phyloP scores from a whole-genome alignment of 2,113 vertebrate species.

The Pelecanus crispus region DNA sequence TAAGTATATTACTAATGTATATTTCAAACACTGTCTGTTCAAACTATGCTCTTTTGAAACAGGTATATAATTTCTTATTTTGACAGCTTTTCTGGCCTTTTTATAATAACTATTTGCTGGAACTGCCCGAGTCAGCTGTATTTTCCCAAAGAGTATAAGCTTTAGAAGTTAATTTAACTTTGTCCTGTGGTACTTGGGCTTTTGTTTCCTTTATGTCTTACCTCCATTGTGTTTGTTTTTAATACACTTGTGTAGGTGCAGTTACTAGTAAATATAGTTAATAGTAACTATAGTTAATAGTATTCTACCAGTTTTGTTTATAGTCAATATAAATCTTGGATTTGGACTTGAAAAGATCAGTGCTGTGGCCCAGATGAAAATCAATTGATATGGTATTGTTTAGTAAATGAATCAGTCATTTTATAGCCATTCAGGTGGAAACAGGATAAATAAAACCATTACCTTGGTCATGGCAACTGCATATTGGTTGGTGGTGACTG shows the following conservation, averaged over 20 bases:
- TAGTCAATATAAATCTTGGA: fast-evolving
- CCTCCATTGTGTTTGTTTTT: neutral
- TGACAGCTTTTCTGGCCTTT: neutral
- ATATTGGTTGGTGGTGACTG: neutral
- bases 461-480: neutral
- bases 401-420: neutral
- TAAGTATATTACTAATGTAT: neutral
- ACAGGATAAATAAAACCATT: neutral
- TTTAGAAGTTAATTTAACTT: neutral
- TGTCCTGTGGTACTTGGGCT: neutral
- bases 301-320: neutral
- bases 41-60: neutral
- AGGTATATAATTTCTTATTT: neutral
- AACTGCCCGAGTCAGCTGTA: neutral
- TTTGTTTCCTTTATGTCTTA: neutral
- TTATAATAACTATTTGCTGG: neutral
- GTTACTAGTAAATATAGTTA: neutral
- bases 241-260: neutral
- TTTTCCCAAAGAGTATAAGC: neutral
- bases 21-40: neutral
- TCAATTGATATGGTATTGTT: neutral
- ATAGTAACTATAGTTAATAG: neutral
- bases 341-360: neutral
- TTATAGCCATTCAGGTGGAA: neutral
- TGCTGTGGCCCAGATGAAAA: neutral